Base-by-base conservation (phyloP, 2,113 vertebrate genomes). In the Apeltes quadracus region DNA sequence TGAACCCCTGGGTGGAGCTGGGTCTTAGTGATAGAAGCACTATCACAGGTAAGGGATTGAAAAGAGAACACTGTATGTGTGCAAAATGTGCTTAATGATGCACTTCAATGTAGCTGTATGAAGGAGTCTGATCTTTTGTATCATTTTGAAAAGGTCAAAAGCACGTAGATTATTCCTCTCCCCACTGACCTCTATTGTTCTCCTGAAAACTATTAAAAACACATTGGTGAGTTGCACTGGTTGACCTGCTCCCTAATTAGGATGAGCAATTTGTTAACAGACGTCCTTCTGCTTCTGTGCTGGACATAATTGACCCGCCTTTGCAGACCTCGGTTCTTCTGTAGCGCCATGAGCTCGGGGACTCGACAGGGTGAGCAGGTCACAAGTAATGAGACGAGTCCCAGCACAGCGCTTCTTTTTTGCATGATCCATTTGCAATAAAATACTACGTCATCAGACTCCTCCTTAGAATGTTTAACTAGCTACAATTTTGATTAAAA, bases 1-100 rank as follows among this genome's bases (percentile, higher is more conserved):
- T 38, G 1, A 64, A 67, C 0, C 79, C 94, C 0, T 95, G 95
- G 95, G 84, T 96, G 75, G 93, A 95, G 84, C 75, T 96, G 75
- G 95, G 95, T 70, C 88, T 97, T 32, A 88, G 87, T 20, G 89
- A 91, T n/a, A 95, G 85, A 87, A 93, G 81, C 82, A 95, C 54
- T 0, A 11, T 96, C 77, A 95, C 94, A 86, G 95, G 96, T 95
- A 57, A 32, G 32, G n/a, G 2, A 12, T 16, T n/a, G 1, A n/a
- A 22, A 32, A 20, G 4, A 32, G 15, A 2, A 39, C 10, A n/a
- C 8, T 8, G 20, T 43, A 8, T 59, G 29, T 22, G 22, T 65
- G 32, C 36, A 32, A 44, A 46, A 18, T 32, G 2, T 38, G 3
- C 3, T 29, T 20, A 50, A 50, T 15, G 22, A 51, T 59, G 16